Conservation (phyloP, 2,888 invertebrate species). For the Sicus ferrugineus region DNA sequence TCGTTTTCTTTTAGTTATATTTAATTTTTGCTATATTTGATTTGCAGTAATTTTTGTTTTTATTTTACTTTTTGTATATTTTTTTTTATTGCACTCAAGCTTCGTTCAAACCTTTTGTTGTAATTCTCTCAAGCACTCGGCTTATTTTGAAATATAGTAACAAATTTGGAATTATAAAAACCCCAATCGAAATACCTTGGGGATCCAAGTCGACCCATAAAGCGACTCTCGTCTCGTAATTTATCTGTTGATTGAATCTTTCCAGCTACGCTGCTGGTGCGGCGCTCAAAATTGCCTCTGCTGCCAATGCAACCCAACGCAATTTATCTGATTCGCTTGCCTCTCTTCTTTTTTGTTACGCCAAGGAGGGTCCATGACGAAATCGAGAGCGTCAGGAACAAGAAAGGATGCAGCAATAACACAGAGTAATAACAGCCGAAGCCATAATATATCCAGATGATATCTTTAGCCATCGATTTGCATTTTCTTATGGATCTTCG, state of each 20-base stretch:
- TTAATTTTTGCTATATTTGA: too few relatives aligned
- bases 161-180: too few relatives aligned
- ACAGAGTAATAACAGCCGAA: not conserved
- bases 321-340: not conserved
- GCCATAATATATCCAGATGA: not conserved
- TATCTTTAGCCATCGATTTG: not conserved
- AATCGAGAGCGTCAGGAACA: not conserved
- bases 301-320: not conserved
- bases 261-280: too few relatives aligned
- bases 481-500: not conserved
- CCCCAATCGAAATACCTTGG: slow-evolving; percentile 11
- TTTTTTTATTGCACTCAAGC: too few relatives aligned
- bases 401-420: not conserved
- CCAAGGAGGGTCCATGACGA: not conserved
- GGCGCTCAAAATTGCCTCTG: slow-evolving; percentile 27
- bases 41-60: too few relatives aligned
- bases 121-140: too few relatives aligned
- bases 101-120: too few relatives aligned
- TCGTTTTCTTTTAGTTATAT: too few relatives aligned
- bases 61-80: too few relatives aligned
- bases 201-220: slow-evolving; percentile 11
- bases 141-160: too few relatives aligned
- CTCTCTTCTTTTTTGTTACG: too few relatives aligned
- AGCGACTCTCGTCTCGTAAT: slow-evolving; percentile 21
- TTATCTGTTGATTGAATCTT: slow-evolving; percentile 28